A percentile compares a stretch with the other conserved stretches of the same genome.
Conservation (phyloP, 1,140 invertebrate species). For the Apis dorsata region DNA sequence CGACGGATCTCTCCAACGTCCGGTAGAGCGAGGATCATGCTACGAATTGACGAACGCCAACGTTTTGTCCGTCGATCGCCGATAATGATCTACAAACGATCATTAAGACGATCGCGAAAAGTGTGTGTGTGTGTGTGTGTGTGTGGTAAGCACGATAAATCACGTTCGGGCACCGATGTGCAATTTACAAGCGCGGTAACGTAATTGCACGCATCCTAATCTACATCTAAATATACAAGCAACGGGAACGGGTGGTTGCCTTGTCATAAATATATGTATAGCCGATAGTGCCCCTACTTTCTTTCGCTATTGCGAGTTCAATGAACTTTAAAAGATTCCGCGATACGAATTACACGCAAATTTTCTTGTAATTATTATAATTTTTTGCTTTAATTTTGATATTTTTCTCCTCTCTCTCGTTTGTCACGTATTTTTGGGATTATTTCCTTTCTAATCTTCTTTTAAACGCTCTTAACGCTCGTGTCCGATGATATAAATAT, state of each 20-base stretch:
- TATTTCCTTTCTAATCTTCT: not conserved
- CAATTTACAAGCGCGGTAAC: conserved; percentile 53
- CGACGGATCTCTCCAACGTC: not conserved
- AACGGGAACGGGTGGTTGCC: conserved; percentile 24
- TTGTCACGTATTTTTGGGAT: not conserved
- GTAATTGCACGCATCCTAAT: conserved; percentile 59
- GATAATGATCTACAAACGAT: conserved; percentile 64
- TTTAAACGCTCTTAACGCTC: too few species aligned
- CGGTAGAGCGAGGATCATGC: conserved; percentile 25
- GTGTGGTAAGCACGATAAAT: conserved; percentile 54
- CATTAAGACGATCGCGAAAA: conserved; percentile 61
- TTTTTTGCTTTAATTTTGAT: too few species aligned
- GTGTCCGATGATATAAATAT: too few species aligned
- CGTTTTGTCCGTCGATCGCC: not conserved
- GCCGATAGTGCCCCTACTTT: conserved; percentile 22
- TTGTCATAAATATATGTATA: conserved; percentile 1
- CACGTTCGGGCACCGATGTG: conserved; percentile 48
- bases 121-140: not conserved
- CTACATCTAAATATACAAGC: conserved; percentile 60
- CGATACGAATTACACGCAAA: not conserved
- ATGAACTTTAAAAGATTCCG: not conserved
- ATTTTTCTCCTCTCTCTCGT: not conserved
- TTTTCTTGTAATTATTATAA: too few species aligned
- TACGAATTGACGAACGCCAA: conserved; percentile 1
- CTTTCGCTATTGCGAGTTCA: conserved; percentile 7